Base-by-base conservation (phyloP, 2,888 invertebrate genomes). In the Epistrophe grossulariae region DNA sequence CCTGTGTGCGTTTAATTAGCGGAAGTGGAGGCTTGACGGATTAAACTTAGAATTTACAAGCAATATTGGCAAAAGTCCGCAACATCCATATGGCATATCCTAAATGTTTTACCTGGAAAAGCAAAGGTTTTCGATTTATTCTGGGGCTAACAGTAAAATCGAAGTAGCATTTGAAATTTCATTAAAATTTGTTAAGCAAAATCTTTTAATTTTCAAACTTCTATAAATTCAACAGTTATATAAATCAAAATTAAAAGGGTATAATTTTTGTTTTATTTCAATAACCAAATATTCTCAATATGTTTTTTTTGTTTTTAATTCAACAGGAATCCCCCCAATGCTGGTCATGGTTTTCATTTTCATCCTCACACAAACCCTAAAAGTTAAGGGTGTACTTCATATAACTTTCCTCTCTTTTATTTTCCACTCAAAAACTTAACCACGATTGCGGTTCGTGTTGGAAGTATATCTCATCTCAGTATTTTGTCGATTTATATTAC, bases 401-500 rank as follows among this genome's bases (percentile, higher is more conserved):
- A 31, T 48, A 45, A 48, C 59, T 50, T 70, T 64, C 43, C 11
- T 3, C 10, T 17, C 5, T 72, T 59, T 35, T 48, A 64, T 48
- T 79, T 66, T 35, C 38, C 64, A 64, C 45, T 64, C 45, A 48
- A 31, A 59, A 79, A 59, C 73, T 66, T 24, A 59, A 28, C 50
- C 79, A 68, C 73, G 31, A 79, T 45, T 73, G 79, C 57, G 73
- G 79, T 79, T 66, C 17, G 35, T 40, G 59, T 79, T 79, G 17
- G 24, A 55, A 66, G 24, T 24, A 24, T 24, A 24, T 24, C 17
- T 73, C n/a, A 50, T 48, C 59, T 17, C 40, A 45, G 19, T 19
- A 50, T 79, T 66, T 73, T 50, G 50, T 48, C 19, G 59, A 79
- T 73, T 73, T 66, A 59, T 68, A 66, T 19, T 40, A 31, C n/a